Evolutionary conservation across 2,797 vertebrate genomes (phyloP), one percentile per base, ranked within the genome.

Genomic region (Pseudochromis fuscus): DNA sequence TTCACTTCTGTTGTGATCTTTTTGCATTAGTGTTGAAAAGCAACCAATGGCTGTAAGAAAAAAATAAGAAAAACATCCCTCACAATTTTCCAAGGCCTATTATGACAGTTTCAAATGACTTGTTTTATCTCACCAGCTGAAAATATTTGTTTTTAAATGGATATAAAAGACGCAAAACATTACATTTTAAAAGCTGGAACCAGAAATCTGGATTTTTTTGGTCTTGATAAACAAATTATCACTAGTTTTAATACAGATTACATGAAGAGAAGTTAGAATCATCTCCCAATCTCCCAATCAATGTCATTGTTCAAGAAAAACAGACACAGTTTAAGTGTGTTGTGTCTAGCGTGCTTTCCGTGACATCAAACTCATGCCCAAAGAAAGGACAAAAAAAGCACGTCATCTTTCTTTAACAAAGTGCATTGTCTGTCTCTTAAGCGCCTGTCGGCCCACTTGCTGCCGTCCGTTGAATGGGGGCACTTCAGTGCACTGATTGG

Each of bases 341-440:
- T 60, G 35, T 35, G 66, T 73, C 62, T 56, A 8, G 23, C 35
- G 16, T 62, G 28, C 35, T 56, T 25, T 61, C 18, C 49, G 44
- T 69, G 68, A 53, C 48, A 72, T 53, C 38, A 46, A 61, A 64
- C 46, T 56, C 25, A 2, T 23, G n/a, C 40, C 49, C 24, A 55
- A 12, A 35, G 56, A 61, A 50, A 52, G 75, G 55, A 72, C n/a
- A 75, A 28, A 52, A 40, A 76, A 38, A 6, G 25, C 30, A n/a
- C 45, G 10, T 40, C 7, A 18, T 82, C 42, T 52, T 46, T 64
- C 27, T 67, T 62, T 8, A 51, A 74, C 75, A 69, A 67, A 58
- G 35, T 58, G 31, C 56, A 27, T 67, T 81, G 74, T 87, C 45
- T 63, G 52, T 66, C 44, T 83, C 31, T 33, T 30, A 24, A 42